Base-by-base conservation (phyloP, 2,797 vertebrate species). In the Adelosebastes latens region DNA sequence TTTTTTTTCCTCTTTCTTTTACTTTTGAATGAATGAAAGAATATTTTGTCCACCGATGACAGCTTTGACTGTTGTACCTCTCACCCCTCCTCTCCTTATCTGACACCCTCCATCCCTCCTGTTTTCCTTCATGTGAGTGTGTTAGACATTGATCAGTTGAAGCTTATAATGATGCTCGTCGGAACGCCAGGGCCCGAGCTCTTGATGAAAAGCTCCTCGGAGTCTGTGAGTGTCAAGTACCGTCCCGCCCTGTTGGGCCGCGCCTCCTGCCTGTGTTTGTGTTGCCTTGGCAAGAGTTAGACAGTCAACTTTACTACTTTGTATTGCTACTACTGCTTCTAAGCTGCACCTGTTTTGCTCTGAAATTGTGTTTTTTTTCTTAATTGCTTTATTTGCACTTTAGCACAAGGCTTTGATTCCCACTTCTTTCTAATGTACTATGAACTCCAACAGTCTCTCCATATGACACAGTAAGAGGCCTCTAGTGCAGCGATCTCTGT, bases 101-200 rank as follows among this genome's bases (percentile, higher is more conserved):
- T 62, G 62, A 65, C 39, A 31, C 59, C 72, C 72, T 81, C 86
- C 84, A 92, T 95, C 95, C 95, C 92, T 96, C 77, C 73, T 95
- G 94, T 99, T 98, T 98, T 98, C 97, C 98, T 99, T 98, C 97
- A 99, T 97, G 96, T 95, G 95, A 95, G 95, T 94, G 92, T 93
- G 95, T 92, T 97, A 99, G 97, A 99, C 96, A 98, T 99, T 99
- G 98, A 98, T 99, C 98, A 99, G 95, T 98, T 99, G 97, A 98
- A 97, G 96, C 97, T 96, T 95, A 98, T 99, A 96, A 97, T 99
- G 97, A 96, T 95, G 96, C 96, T 98, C 95, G 96, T 99, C 94
- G 97, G 97, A 96, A 98, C 97, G 83, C 97, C 97, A 96, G 97
- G 96, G 95, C 95, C 97, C 87, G 97, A 98, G 94, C 96, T 99